Base-by-base conservation (phyloP, 92 coral and sea anemone genomes). In the Meandrina meandrites region DNA sequence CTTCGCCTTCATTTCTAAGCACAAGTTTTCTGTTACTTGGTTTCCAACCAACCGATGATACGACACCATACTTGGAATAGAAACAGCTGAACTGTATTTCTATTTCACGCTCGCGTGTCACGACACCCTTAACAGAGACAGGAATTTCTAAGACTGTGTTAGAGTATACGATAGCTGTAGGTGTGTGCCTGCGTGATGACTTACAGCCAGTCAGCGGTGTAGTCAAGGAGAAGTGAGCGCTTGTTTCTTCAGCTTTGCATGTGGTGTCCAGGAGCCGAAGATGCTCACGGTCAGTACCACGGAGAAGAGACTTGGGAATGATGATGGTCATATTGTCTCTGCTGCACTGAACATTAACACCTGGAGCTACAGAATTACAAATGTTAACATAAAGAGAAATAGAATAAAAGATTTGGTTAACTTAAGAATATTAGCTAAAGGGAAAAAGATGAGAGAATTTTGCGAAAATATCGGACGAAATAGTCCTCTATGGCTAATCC, bases 71-170 rank as follows among this genome's bases (percentile, higher is more conserved):
- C 80, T 91, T 86, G 14, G 90, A 89, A 34, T 89, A 93, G 79
- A 88, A 89, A 71, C 96, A 93, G 81, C 94, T 89, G 80, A 93
- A 93, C 24, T 90, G 94, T 31, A 93, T 93, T 80, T 93, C 96
- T 48, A 90, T 89, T 24, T 90, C 85, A 5, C 96, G 92, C 70
- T 91, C 90, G 73, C 96, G 91, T 37, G 96, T 93, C 53, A 91
- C 81, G 28, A 93, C 81, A 72, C 88, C 92, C 14, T 91, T 57
- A 17, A 40, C 92, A 32, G 88, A 58, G 30, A 78, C 86, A 1
- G 90, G 80, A 79, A 86, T 88, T 81, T 93, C 96, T 42, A 92
- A 82, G 53, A 93, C 93, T 78, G 86, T 86, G 80, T 93, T 93
- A 72, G 92, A 86, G 90, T 93, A 93, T 18, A 91, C 94, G 15